A percentile compares a stretch with the other conserved stretches of the same genome.
Conservation (phyloP, 2,888 invertebrate species). For the Anarsia innoxiella region DNA sequence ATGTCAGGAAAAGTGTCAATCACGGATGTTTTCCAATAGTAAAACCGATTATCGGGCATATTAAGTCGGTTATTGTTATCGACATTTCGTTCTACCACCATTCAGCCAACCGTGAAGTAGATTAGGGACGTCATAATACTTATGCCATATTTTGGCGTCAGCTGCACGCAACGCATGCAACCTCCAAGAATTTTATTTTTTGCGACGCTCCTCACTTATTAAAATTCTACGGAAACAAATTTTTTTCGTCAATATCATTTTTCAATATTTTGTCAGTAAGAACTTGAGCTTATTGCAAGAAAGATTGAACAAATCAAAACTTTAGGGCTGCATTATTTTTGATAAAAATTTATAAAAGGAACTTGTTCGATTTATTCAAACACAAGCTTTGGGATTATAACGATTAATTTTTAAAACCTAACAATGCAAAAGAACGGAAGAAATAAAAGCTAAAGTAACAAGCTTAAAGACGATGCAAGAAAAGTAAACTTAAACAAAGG, state of each 20-base stretch:
- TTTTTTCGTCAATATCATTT: slow-evolving; percentile 4
- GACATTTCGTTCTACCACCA: slow-evolving; percentile 62
- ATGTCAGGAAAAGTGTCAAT: slow-evolving; percentile 71
- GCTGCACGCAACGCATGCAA: slow-evolving; percentile 64
- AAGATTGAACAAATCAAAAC: too few relatives aligned
- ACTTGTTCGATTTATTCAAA: background rate
- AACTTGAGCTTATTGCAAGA: too few relatives aligned
- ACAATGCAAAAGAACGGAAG: background rate
- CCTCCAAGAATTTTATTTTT: slow-evolving; percentile 15
- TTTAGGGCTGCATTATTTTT: background rate
- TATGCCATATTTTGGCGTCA: slow-evolving; percentile 69
- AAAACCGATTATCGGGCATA: slow-evolving; percentile 73
- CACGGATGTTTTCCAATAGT: slow-evolving; percentile 70
- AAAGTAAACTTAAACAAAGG: slow-evolving; percentile 12
- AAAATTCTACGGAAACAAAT: slow-evolving; percentile 4
- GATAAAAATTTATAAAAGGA: background rate
- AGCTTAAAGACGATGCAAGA: slow-evolving; percentile 1
- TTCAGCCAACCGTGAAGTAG: slow-evolving; percentile 65
- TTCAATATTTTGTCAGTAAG: slow-evolving; percentile 7
- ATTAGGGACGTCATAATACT: slow-evolving; percentile 71
- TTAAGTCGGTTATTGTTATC: slow-evolving; percentile 74
- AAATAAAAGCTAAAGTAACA: too few relatives aligned
- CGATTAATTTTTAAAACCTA: background rate
- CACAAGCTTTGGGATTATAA: too few relatives aligned
- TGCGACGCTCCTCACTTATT: slow-evolving; percentile 1